Evolutionary conservation across 2,888 invertebrate species (phyloP), one percentile per base, ranked within the genome.

Genomic region (Elegia similella): DNA sequence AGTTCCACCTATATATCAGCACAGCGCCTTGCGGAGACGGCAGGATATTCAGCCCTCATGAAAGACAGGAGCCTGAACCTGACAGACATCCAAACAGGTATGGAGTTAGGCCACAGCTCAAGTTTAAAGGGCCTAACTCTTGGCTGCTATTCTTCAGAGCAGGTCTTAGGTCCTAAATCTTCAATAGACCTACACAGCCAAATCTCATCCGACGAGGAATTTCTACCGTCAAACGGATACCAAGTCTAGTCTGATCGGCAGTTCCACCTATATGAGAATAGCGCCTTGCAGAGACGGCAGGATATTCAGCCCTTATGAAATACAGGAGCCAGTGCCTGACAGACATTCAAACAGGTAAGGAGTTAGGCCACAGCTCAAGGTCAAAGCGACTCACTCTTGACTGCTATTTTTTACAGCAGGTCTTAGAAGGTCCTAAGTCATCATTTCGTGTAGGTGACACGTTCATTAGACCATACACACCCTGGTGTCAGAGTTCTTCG

Each of bases 21-120:
- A 98, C 99, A 30, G 97, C 99, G 46, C 99, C 99, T 3, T 99
- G 99, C 90, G 99, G 99, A 6, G 99, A 99, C 91, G 98, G 98
- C 5, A 93, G 97, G 72, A 97, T 98, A 75, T 98, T 98, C 93
- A 96, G 96, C 68, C 98, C 97, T 44, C 98, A 97, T 87, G 98
- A 97, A 88, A 88, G 93, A 62, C 62, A 97, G 88, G 88, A 93
- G 62, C 62, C 76, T 0, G 84, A 84, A 62, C 87, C 88, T 0
- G 96, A 95, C 79, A 92, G 93, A 57, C 96, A 97, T 78, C 96
- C 96, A 0, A 96, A 96, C 81, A 89, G 95, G 78, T 93, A 12
- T 12, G 38, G 38, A 10, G 1, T 23, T 23, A 5, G 23, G 2
- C 23, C 5, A 23, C 5, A 23, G 23, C 23, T 23, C 23, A 5